Conservation (phyloP, 2,888 invertebrate species). For the Athripsodes cinereus region DNA sequence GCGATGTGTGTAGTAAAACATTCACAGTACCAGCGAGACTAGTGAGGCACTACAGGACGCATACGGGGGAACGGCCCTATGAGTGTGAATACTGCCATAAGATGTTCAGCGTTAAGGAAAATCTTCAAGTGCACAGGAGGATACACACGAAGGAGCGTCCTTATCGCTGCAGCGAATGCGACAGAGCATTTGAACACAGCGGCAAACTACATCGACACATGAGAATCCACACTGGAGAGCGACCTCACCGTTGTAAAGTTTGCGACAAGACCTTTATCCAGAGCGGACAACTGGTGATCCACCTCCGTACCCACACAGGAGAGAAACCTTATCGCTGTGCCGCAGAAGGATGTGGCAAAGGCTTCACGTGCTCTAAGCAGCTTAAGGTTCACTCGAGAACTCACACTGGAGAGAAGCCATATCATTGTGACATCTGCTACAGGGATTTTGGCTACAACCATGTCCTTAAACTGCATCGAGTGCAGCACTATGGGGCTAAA, state of each 20-base stretch:
- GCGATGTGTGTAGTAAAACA: slow-evolving; percentile 85
- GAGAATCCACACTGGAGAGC: slow-evolving; percentile 84
- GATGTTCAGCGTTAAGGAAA: slow-evolving; percentile 89
- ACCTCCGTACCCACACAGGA: slow-evolving; percentile 84
- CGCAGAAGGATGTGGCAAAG: slow-evolving; percentile 79
- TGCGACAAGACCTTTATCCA: slow-evolving; percentile 89
- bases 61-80: slow-evolving; percentile 87
- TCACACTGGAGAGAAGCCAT: slow-evolving; percentile 87
- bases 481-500: slow-evolving; percentile 86
- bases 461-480: slow-evolving; percentile 81
- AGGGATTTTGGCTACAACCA: slow-evolving; percentile 90
- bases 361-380: slow-evolving; percentile 88
- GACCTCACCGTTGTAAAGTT: slow-evolving; percentile 82
- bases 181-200: slow-evolving; percentile 84
- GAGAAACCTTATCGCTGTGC: slow-evolving; percentile 80
- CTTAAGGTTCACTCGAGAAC: slow-evolving; percentile 87
- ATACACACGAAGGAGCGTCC: slow-evolving; percentile 90
- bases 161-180: slow-evolving; percentile 84
- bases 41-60: slow-evolving; percentile 80
- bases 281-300: slow-evolving; percentile 85
- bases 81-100: slow-evolving; percentile 90
- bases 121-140: slow-evolving; percentile 80
- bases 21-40: slow-evolving; percentile 86
- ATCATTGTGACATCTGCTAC: slow-evolving; percentile 85
- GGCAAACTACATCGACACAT: slow-evolving; percentile 87